Conservation (phyloP, 2,113 vertebrate species). For the Oxyruncus cristatus region DNA sequence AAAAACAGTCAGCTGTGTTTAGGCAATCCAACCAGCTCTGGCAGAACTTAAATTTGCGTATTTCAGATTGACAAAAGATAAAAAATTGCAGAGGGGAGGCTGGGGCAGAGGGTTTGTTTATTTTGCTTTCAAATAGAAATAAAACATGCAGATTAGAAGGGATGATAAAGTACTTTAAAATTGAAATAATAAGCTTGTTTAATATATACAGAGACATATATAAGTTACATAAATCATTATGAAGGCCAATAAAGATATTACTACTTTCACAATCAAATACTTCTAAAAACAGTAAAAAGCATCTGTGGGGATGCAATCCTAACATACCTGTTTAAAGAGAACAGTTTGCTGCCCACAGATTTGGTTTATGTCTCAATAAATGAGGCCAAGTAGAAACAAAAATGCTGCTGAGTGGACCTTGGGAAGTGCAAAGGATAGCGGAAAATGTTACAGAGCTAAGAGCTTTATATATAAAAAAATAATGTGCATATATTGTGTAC, state of each 20-base stretch:
- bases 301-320: not conserved
- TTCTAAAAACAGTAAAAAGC: not conserved
- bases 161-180: not conserved
- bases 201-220: not conserved
- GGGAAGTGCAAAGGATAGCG: not conserved
- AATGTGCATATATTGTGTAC: accelerated
- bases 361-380: not conserved
- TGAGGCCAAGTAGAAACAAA: not conserved
- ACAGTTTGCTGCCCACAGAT: not conserved
- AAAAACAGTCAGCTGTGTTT: not conserved
- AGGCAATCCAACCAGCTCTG: not conserved
- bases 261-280: not conserved
- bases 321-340: not conserved
- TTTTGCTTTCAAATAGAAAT: not conserved
- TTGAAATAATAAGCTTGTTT: not conserved
- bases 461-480: not conserved
- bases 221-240: not conserved
- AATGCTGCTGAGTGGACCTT: not conserved
- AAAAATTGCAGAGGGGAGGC: not conserved
- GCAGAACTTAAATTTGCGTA: not conserved
- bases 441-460: not conserved
- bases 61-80: not conserved
- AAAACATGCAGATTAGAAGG: accelerated
- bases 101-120: not conserved
- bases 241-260: not conserved